These are phyloP conservation scores for Hybos culiciformis DNA, from an alignment of 2,888 invertebrate genomes.

Conservation along the genomic window DNA sequence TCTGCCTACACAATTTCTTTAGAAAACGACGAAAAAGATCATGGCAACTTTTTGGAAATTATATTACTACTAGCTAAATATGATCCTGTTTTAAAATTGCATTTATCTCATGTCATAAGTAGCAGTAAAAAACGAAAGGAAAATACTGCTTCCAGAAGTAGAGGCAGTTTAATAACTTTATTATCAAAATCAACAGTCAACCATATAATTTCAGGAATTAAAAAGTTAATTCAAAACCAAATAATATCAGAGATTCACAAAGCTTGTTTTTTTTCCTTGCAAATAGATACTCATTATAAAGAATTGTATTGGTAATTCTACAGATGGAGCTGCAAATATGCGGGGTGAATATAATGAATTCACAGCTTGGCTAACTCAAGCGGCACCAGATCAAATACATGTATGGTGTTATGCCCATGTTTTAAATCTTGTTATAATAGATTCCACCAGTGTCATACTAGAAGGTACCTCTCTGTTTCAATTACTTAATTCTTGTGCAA, in stretches of 20 bases:
- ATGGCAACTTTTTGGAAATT: background rate
- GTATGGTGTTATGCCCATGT: background rate
- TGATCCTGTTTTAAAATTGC: constrained; percentile 1
- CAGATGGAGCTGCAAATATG: background rate
- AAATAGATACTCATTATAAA: background rate
- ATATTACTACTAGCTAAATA: background rate
- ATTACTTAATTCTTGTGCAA: background rate
- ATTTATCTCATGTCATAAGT: constrained; percentile 1
- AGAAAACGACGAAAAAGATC: background rate
- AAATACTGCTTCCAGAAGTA: background rate
- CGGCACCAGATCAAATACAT: background rate
- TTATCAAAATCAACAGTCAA: background rate
- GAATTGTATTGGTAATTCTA: background rate
- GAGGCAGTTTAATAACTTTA: background rate
- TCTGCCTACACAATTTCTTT: constrained; percentile 1
- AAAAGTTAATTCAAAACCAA: background rate
- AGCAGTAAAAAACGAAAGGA: background rate
- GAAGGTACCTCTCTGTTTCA: background rate
- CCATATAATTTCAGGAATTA: background rate
- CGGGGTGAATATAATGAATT: background rate
- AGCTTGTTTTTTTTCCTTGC: background rate
- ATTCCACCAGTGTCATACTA: background rate
- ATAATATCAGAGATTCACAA: background rate
- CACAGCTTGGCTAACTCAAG: background rate
- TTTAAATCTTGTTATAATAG: background rate